Percentiles rank a stretch among this genome's conserved stretches.
Conservation (phyloP, 2,888 invertebrate species). For the Hedya salicella region DNA sequence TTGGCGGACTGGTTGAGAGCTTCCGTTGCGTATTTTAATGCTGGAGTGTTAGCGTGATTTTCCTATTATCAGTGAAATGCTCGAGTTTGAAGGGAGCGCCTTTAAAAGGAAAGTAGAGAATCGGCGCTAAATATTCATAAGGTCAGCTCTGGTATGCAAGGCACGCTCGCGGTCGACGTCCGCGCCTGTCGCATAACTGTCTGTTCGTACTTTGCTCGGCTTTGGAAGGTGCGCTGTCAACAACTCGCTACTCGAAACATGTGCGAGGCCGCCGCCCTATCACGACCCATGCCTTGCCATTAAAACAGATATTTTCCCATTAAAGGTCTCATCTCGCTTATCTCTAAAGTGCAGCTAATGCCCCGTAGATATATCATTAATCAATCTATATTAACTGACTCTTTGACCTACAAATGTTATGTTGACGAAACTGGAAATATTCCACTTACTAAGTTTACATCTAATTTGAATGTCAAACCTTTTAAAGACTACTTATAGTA, state of each 20-base stretch:
- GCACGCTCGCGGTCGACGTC: slow-evolving; percentile 70
- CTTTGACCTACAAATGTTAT: slow-evolving; percentile 13
- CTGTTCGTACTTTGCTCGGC: slow-evolving; percentile 54
- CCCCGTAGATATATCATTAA: neutral
- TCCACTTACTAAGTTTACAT: slow-evolving; percentile 1
- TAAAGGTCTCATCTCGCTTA: slow-evolving; percentile 25
- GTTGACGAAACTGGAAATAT: slow-evolving; percentile 11
- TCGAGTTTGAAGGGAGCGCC: slow-evolving; percentile 56
- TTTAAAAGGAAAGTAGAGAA: slow-evolving; percentile 74
- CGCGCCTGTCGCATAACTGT: slow-evolving; percentile 62
- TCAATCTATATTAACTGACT: slow-evolving; percentile 3
- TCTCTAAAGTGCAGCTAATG: slow-evolving; percentile 31
- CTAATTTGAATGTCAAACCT: slow-evolving; percentile 23
- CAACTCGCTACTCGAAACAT: slow-evolving; percentile 24
- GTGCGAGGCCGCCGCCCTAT: slow-evolving; percentile 36
- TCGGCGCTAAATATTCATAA: slow-evolving; percentile 75
- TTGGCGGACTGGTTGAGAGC: slow-evolving; percentile 12
- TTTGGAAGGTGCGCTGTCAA: slow-evolving; percentile 29
- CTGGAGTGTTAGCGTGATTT: slow-evolving; percentile 44
- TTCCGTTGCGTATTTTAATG: slow-evolving; percentile 25
- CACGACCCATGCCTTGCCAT: slow-evolving; percentile 26
- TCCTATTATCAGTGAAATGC: slow-evolving; percentile 64
- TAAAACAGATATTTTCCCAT: slow-evolving; percentile 20
- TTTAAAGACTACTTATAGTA: slow-evolving; percentile 9
- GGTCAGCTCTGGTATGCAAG: slow-evolving; percentile 68